Percentiles rank a stretch among this genome's conserved stretches.
These are phyloP conservation scores for Coryphaenoides rupestris DNA, from an alignment of 2,113 vertebrate genomes.

Conservation along the genomic window DNA sequence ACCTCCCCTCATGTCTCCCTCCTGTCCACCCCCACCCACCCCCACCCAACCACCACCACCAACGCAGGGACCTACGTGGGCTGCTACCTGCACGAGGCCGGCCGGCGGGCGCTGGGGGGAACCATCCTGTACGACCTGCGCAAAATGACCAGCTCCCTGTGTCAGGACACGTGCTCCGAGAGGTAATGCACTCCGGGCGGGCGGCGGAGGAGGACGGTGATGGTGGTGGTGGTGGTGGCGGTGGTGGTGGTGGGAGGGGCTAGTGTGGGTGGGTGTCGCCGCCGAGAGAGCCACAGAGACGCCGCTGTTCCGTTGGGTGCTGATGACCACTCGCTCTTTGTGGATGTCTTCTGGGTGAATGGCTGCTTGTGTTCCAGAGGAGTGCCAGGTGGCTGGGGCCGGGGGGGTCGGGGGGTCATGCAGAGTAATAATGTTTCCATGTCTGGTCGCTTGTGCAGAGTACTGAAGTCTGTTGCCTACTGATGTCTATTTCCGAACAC, in stretches of 20 bases:
- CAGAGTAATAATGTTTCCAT: too few relatives aligned
- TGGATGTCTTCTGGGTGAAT: constrained; percentile 60
- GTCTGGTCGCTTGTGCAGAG: too few relatives aligned
- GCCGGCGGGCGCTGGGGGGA: constrained; percentile 85
- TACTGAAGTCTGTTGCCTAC: too few relatives aligned
- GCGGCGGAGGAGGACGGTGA: constrained; percentile 32
- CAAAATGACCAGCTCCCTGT: constrained; percentile 92
- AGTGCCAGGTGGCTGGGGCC: constrained; percentile 66
- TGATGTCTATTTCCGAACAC: too few relatives aligned
- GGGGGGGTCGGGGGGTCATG: constrained; percentile 6
- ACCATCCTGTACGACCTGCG: constrained; percentile 92
- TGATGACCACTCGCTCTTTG: constrained; percentile 52
- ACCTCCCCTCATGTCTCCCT: constrained; percentile 6
- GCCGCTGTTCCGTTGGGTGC: constrained; percentile 56
- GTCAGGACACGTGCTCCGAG: constrained; percentile 93
- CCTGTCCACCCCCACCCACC: constrained; percentile 15
- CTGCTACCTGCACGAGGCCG: constrained; percentile 84
- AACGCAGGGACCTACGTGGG: constrained; percentile 82
- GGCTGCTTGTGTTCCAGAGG: constrained; percentile 56
- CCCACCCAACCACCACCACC: too few relatives aligned
- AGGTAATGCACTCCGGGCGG: constrained; percentile 73
- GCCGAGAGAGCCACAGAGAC: constrained; percentile 41
- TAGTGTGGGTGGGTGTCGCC: too few relatives aligned
- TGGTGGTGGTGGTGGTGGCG: too few relatives aligned
- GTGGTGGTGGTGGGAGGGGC: too few relatives aligned